phyloP scores from a whole-genome alignment of 2,797 vertebrate genomes.

The Nasua narica region DNA sequence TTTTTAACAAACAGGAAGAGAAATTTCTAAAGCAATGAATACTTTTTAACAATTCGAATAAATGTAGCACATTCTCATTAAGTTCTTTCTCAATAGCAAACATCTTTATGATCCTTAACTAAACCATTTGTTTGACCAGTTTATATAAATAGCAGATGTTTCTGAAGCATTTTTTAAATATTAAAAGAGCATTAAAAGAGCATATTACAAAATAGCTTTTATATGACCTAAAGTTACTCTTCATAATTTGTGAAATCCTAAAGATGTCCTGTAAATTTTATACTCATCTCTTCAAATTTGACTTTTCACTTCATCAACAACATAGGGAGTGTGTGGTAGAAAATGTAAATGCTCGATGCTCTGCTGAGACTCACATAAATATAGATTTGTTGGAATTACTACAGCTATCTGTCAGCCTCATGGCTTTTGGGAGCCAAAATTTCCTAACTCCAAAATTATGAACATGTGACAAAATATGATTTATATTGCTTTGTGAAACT shows the following conservation, averaged over 20 bases:
- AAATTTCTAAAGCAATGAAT: slow-evolving; percentile 26
- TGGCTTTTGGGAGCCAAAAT: slow-evolving; percentile 64
- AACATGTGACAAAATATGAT: slow-evolving; percentile 62
- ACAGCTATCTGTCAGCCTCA: slow-evolving; percentile 75
- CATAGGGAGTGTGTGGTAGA: slow-evolving; percentile 58
- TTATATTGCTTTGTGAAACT: slow-evolving; percentile 49
- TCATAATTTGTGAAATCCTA: slow-evolving; percentile 53
- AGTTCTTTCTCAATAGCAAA: not conserved
- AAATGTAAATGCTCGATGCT: slow-evolving; percentile 71
- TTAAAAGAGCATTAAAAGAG: not conserved
- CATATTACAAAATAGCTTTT: slow-evolving; percentile 26
- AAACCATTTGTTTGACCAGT: not conserved
- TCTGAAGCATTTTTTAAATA: not conserved
- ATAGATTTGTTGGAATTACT: slow-evolving; percentile 76
- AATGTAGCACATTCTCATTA: slow-evolving; percentile 25
- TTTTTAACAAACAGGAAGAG: slow-evolving; percentile 42
- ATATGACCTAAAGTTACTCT: slow-evolving; percentile 38
- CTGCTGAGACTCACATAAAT: slow-evolving; percentile 71
- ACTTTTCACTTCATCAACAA: slow-evolving; percentile 67
- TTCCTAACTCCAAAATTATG: slow-evolving; percentile 69
- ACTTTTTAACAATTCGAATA: slow-evolving; percentile 50
- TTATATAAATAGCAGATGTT: slow-evolving; percentile 25
- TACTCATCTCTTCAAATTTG: slow-evolving; percentile 57
- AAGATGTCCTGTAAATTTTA: slow-evolving; percentile 59
- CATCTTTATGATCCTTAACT: not conserved